Percentiles rank a stretch among this genome's conserved stretches.
These are phyloP conservation scores for Stenodera caucasica DNA, from an alignment of 2,888 invertebrate species.

Conservation along the genomic window DNA sequence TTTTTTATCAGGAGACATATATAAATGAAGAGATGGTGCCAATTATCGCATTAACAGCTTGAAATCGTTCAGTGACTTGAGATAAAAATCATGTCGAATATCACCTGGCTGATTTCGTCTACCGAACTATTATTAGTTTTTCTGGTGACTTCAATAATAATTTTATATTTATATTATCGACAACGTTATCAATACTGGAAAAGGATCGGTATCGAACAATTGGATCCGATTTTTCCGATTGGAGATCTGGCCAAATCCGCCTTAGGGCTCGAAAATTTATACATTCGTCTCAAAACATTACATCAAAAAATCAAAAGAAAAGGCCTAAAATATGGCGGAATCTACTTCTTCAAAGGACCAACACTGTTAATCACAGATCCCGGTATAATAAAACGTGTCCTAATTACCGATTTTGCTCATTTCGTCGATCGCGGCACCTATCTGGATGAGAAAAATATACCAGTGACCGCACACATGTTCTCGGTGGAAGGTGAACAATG, in stretches of 20 bases:
- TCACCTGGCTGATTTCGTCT: too few species aligned
- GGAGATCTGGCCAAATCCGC: not conserved
- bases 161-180: not conserved
- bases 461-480: too few species aligned
- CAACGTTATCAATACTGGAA: not conserved
- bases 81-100: too few species aligned
- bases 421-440: too few species aligned
- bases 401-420: too few species aligned
- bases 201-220: not conserved
- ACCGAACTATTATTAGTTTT: not conserved
- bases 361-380: not conserved
- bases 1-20: too few species aligned
- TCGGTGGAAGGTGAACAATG: not conserved
- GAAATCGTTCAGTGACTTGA: not conserved
- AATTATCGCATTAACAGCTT: too few species aligned
- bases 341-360: slow-evolving; percentile 4
- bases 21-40: too few species aligned
- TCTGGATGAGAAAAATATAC: too few species aligned
- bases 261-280: not conserved
- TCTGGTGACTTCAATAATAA: not conserved
- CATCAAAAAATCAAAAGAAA: not conserved
- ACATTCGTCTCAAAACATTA: not conserved
- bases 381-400: too few species aligned
- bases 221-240: not conserved
- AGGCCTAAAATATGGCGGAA: not conserved